Conservation (phyloP, 2,888 invertebrate species). For the Omphaloscelis lunosa region DNA sequence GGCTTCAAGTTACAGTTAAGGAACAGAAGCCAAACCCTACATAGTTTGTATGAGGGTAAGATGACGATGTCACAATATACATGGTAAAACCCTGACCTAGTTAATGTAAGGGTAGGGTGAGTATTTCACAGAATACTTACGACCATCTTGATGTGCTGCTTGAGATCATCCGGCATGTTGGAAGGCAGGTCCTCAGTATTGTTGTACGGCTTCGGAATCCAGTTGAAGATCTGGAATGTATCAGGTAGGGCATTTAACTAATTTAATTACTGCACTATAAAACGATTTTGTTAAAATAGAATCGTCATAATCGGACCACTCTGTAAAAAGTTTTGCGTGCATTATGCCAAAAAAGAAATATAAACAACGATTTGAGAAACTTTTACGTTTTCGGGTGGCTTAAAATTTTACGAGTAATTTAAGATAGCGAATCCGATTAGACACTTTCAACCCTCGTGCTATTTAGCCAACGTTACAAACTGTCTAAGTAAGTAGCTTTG, state of each 20-base stretch:
- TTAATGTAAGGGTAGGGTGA: background rate
- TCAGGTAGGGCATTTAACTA: background rate
- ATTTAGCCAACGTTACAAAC: background rate
- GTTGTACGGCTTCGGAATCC: slow-evolving; percentile 95
- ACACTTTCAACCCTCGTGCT: background rate
- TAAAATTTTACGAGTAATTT: background rate
- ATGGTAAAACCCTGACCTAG: slow-evolving; percentile 55
- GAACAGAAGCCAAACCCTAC: background rate
- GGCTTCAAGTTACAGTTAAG: background rate
- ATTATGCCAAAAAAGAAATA: too few species aligned
- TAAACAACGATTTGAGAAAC: too few species aligned
- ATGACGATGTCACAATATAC: slow-evolving; percentile 63
- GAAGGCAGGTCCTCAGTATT: slow-evolving; percentile 92
- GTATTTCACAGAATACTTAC: slow-evolving; percentile 73
- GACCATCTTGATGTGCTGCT: slow-evolving; percentile 92
- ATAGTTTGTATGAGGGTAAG: too few species aligned
- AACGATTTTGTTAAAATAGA: background rate
- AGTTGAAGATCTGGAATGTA: slow-evolving; percentile 95
- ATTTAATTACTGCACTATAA: background rate
- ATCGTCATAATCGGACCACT: background rate
- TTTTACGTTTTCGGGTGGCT: too few species aligned
- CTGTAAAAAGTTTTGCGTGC: background rate
- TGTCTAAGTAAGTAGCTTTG: background rate
- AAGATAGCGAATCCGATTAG: background rate
- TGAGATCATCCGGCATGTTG: slow-evolving; percentile 94